Conservation (phyloP, 2,888 invertebrate genomes). For the Magallana nippona region DNA sequence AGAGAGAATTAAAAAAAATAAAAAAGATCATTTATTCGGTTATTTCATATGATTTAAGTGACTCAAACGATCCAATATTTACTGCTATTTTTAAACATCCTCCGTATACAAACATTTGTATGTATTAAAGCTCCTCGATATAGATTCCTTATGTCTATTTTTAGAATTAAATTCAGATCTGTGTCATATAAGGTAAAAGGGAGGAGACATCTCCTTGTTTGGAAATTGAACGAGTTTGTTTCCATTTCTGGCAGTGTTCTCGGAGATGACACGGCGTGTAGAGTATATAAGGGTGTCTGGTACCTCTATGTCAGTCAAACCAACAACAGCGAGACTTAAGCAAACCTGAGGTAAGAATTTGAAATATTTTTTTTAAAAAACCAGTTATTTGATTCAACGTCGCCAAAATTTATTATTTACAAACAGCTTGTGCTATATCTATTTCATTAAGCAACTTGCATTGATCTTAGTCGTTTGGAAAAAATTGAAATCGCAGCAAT, state of each 20-base stretch:
- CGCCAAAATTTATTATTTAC: neutral
- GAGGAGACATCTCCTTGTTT: conserved; percentile 15
- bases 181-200: neutral
- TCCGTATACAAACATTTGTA: too few species aligned
- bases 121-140: too few species aligned
- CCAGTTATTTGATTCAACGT: neutral
- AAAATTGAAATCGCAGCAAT: too few species aligned
- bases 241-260: conserved; percentile 18
- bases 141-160: neutral
- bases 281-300: neutral
- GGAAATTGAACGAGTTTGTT: neutral
- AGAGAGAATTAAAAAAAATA: too few species aligned
- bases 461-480: neutral
- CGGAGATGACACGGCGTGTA: neutral
- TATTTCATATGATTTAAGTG: too few species aligned
- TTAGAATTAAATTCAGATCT: neutral
- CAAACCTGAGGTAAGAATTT: neutral
- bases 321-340: neutral
- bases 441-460: too few species aligned
- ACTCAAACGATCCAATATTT: too few species aligned
- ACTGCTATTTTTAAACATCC: too few species aligned
- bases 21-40: too few species aligned
- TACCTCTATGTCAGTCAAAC: neutral
- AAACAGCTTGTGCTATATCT: neutral
- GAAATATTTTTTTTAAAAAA: neutral